Conservation (phyloP, 2,797 vertebrate species). For the Schizothorax lantsangensis region DNA sequence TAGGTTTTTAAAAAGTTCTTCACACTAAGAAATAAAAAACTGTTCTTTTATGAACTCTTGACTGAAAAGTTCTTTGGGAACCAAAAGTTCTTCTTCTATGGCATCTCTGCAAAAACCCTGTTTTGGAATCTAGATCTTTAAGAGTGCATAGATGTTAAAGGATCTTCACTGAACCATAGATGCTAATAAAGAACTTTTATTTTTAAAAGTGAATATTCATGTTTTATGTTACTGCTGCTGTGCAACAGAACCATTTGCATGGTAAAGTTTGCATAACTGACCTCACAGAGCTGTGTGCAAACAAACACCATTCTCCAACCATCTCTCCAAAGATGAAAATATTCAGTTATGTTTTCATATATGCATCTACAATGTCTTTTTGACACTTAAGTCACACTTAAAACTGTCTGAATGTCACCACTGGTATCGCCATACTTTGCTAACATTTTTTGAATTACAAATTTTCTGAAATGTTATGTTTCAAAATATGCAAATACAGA, state of each 20-base stretch:
- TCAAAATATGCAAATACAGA: neutral
- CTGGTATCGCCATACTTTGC: neutral
- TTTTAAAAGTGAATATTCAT: neutral
- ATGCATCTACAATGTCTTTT: neutral
- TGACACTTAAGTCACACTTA: neutral
- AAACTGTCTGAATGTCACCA: neutral
- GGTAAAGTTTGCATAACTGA: conserved; percentile 47
- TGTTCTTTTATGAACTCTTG: neutral
- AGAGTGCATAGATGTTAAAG: neutral
- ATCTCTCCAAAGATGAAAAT: neutral
- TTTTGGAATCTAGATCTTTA: neutral
- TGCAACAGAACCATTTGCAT: conserved; percentile 46
- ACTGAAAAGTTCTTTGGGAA: neutral
- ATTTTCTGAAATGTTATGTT: neutral
- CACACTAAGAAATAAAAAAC: neutral
- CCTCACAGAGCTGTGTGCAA: neutral
- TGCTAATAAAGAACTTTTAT: neutral
- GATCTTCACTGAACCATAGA: neutral
- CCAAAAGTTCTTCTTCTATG: neutral
- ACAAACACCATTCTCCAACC: neutral
- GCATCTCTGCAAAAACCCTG: neutral
- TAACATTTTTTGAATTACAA: neutral
- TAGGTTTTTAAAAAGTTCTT: neutral
- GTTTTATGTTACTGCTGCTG: neutral
- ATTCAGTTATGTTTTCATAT: neutral